A percentile compares a stretch with the other conserved stretches of the same genome.
phyloP scores from a whole-genome alignment of 2,888 invertebrate genomes.

The Cacoxenus indagator region DNA sequence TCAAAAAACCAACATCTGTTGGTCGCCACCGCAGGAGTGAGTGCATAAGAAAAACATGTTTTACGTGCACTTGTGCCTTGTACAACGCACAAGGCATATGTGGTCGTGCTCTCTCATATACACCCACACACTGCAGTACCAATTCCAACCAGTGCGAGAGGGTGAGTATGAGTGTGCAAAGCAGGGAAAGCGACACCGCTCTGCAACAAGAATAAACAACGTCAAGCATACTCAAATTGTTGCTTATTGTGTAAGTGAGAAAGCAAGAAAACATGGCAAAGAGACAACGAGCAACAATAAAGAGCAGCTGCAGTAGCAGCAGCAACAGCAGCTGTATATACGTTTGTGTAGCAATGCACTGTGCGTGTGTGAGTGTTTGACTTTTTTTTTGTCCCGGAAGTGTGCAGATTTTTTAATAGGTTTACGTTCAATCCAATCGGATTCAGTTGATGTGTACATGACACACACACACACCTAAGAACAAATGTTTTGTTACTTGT shows the following conservation, averaged over 20 bases:
- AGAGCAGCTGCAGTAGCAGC: background rate
- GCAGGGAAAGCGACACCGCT: background rate
- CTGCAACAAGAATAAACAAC: background rate
- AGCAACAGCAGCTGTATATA: background rate
- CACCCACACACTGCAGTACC: background rate
- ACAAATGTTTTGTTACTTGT: background rate
- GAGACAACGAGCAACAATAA: background rate
- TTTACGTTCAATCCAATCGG: background rate
- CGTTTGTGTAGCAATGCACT: background rate
- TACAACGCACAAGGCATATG: too few relatives aligned
- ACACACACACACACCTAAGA: slow-evolving; percentile 1
- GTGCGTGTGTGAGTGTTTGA: background rate
- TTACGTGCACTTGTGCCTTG: background rate
- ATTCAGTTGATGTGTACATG: background rate
- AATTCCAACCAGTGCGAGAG: background rate
- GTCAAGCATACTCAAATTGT: background rate
- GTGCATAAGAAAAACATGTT: slow-evolving; percentile 14
- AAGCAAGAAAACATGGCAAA: background rate
- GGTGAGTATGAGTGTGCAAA: background rate
- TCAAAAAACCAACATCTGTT: slow-evolving; percentile 7
- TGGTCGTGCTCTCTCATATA: background rate
- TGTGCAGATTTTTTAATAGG: background rate
- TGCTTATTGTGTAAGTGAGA: background rate
- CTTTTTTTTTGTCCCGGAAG: background rate
- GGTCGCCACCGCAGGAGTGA: background rate